These are phyloP conservation scores for Axea sp. DNA, from an alignment of 2,888 invertebrate species.

Conservation along the genomic window DNA sequence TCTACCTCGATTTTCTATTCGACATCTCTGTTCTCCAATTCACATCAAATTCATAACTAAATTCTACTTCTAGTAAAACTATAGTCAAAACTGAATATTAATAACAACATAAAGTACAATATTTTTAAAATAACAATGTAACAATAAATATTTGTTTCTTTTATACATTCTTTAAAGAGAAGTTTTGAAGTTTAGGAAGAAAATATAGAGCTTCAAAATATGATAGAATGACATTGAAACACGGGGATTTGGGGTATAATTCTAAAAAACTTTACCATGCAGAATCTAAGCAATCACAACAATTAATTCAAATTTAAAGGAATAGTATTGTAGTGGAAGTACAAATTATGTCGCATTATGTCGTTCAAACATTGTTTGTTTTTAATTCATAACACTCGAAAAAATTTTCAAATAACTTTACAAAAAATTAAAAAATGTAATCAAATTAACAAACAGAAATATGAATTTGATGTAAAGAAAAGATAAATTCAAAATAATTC, in stretches of 20 bases:
- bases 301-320: constrained; percentile 66
- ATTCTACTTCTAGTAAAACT: constrained; percentile 11
- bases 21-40: constrained; percentile 8
- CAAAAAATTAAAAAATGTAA: not conserved
- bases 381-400: too few species aligned
- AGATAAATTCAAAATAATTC: not conserved
- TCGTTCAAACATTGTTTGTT: too few species aligned
- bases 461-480: constrained; percentile 25
- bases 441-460: not conserved
- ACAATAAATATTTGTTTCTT: too few species aligned
- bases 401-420: too few species aligned
- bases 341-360: too few species aligned
- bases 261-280: constrained; percentile 67
- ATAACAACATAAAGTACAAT: too few species aligned
- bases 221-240: constrained; percentile 21
- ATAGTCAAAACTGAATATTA: not conserved
- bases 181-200: too few species aligned
- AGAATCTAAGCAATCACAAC: constrained; percentile 70
- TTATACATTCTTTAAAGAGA: too few species aligned
- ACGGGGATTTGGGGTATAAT: not conserved
- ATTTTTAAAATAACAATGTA: too few species aligned
- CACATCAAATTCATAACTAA: constrained; percentile 30
- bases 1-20: constrained; percentile 66
- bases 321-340: too few species aligned
- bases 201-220: constrained; percentile 38